These are phyloP conservation scores for Oophaga pumilio DNA, from an alignment of 2,113 vertebrate genomes.

Conservation along the genomic window DNA sequence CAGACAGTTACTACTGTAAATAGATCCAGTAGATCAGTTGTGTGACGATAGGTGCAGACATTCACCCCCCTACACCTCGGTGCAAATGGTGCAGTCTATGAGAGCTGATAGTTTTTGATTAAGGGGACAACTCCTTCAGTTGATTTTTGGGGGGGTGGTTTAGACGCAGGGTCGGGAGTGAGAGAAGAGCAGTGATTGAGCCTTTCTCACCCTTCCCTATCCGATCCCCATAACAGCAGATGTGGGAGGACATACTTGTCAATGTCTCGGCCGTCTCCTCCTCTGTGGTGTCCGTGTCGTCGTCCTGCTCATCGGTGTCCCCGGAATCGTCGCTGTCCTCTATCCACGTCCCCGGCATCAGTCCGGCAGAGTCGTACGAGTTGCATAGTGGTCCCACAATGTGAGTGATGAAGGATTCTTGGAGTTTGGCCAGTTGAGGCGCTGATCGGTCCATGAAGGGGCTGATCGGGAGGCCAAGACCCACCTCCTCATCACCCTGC, in stretches of 20 bases:
- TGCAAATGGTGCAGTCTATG: no score
- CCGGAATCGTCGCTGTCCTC: slow-evolving; percentile 79
- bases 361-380: slow-evolving; percentile 89
- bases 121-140: not conserved
- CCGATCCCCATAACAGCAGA: slow-evolving; percentile 48
- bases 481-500: slow-evolving; percentile 95
- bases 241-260: slow-evolving; percentile 66
- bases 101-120: not conserved
- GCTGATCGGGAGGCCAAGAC: slow-evolving; percentile 90
- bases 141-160: not conserved
- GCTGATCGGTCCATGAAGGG: slow-evolving; percentile 97
- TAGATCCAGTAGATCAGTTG: no score
- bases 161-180: not conserved
- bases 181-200: not conserved
- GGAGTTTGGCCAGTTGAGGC: slow-evolving; percentile 93
- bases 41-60: no score
- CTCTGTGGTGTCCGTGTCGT: slow-evolving; percentile 69
- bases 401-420: slow-evolving; percentile 98
- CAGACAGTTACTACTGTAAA: no score
- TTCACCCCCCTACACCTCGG: no score
- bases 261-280: slow-evolving; percentile 83
- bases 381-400: slow-evolving; percentile 95
- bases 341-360: slow-evolving; percentile 93
- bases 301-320: slow-evolving; percentile 73
- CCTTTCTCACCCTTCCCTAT: slow-evolving; percentile 35